These are phyloP conservation scores for Polietes domitor DNA, from an alignment of 2,888 invertebrate genomes.

Conservation along the genomic window DNA sequence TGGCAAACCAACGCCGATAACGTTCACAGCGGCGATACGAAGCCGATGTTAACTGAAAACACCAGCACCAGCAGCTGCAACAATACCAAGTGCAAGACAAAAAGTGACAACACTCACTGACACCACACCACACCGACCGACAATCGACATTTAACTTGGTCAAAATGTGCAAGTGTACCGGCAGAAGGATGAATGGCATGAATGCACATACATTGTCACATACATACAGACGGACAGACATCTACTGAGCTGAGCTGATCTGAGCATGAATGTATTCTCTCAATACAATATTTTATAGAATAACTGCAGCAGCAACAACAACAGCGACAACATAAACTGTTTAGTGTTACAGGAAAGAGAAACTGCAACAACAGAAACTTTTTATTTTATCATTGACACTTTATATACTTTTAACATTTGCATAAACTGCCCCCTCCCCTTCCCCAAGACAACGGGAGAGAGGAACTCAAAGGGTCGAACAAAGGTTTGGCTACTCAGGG, in stretches of 20 bases:
- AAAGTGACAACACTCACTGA: slow-evolving; percentile 20
- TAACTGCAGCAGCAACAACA: slow-evolving; percentile 42
- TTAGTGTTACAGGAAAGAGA: slow-evolving; percentile 40
- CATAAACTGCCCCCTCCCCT: slow-evolving; percentile 44
- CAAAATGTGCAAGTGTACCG: slow-evolving; percentile 51
- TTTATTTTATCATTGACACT: slow-evolving; percentile 61
- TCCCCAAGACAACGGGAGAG: neutral
- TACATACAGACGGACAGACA: slow-evolving; percentile 32
- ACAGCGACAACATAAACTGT: slow-evolving; percentile 43
- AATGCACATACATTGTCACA: slow-evolving; percentile 45
- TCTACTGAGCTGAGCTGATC: no score
- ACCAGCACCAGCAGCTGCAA: slow-evolving; percentile 17
- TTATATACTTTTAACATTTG: slow-evolving; percentile 62
- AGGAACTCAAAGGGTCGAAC: neutral
- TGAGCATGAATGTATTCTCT: slow-evolving; percentile 18
- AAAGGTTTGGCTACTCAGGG: slow-evolving; percentile 21
- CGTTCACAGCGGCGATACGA: slow-evolving; percentile 31
- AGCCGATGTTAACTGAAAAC: neutral
- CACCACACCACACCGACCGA: slow-evolving; percentile 41
- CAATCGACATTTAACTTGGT: slow-evolving; percentile 63
- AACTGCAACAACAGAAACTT: slow-evolving; percentile 38
- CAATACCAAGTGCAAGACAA: neutral
- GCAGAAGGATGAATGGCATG: slow-evolving; percentile 38
- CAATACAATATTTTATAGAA: slow-evolving; percentile 48
- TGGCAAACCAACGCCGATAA: slow-evolving; percentile 25